Percentiles rank a stretch among this genome's conserved stretches.
phyloP scores from a whole-genome alignment of 2,797 vertebrate species.

The Oreochromis grahami region DNA sequence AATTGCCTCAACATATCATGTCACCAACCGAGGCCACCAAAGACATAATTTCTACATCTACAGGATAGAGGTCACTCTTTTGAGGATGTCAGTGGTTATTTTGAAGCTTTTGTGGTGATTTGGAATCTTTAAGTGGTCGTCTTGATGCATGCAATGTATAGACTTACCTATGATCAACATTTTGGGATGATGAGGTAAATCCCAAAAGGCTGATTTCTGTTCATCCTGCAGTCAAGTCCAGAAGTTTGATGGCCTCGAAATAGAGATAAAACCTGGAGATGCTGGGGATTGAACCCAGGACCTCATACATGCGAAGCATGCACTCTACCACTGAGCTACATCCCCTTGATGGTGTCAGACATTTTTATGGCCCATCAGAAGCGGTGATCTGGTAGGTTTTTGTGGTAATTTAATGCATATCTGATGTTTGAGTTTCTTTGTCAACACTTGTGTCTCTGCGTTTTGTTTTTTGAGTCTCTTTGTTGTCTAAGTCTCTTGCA shows the following conservation, averaged over 20 bases:
- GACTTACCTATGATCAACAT: too few relatives aligned
- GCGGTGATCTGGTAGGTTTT: neutral
- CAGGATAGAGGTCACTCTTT: too few relatives aligned
- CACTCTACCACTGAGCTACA: neutral
- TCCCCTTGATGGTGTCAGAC: rapidly evolving
- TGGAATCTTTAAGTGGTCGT: neutral
- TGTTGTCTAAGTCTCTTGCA: neutral
- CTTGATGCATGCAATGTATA: neutral
- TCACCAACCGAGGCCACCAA: rapidly evolving
- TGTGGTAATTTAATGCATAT: rapidly evolving
- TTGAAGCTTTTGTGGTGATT: neutral
- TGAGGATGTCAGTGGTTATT: rapidly evolving
- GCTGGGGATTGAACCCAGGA: slow-evolving; percentile 17
- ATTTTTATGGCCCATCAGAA: neutral
- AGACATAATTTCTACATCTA: neutral
- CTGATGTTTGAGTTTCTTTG: neutral
- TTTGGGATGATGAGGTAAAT: neutral
- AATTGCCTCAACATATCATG: neutral
- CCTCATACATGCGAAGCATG: neutral
- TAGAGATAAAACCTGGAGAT: neutral
- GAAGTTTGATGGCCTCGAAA: neutral
- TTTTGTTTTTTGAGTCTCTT: neutral
- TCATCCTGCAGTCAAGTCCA: rapidly evolving
- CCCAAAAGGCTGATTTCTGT: rapidly evolving
- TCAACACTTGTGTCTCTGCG: neutral